Base-by-base conservation (phyloP, 2,888 invertebrate species). In the Chesias legatella region DNA sequence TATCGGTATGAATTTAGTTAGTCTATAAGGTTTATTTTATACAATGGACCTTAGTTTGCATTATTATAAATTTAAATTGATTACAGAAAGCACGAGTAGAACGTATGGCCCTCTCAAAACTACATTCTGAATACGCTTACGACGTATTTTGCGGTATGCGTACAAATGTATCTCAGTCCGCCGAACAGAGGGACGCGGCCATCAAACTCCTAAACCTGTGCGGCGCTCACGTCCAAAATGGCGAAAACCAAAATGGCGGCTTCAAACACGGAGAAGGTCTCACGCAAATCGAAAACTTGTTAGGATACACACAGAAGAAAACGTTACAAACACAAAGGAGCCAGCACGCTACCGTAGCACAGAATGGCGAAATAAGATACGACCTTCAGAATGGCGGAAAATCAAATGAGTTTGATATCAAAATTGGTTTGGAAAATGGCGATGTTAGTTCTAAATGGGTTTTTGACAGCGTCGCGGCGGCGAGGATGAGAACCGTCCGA, bases 31-130 rank as follows among this genome's bases (percentile, higher is more conserved):
- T 17, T 21, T 36, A 13, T 30, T 17, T 17, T 17, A 17, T 17
- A 17, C 13, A 17, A 17, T n/a, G n/a, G n/a, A n/a, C n/a, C n/a
- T n/a, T n/a, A n/a, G n/a, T n/a, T n/a, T n/a, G n/a, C n/a, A n/a
- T n/a, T n/a, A n/a, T n/a, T n/a, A n/a, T n/a, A 17, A 20, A 26
- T 3, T 7, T 43, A 22, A 30, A 35, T 25, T 40, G 10, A 17
- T 73, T 67, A 5, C 74, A 86, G 86, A 81, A 75, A 68, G 83
- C 86, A 1, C 73, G 81, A 7, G 63, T 79, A 0, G 84, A 85
- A 56, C 72, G 85, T 8, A 48, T 59, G 2, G 83, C 82, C 0
- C 52, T 82, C 0, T 62, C 67, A 6, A 69, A 59, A 17, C 53
- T 59, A 1, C 59, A 60, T n/a, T 52, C 60, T 0, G 80, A 82